phyloP scores from a whole-genome alignment of 2,797 vertebrate species.

The Esox lucius region DNA sequence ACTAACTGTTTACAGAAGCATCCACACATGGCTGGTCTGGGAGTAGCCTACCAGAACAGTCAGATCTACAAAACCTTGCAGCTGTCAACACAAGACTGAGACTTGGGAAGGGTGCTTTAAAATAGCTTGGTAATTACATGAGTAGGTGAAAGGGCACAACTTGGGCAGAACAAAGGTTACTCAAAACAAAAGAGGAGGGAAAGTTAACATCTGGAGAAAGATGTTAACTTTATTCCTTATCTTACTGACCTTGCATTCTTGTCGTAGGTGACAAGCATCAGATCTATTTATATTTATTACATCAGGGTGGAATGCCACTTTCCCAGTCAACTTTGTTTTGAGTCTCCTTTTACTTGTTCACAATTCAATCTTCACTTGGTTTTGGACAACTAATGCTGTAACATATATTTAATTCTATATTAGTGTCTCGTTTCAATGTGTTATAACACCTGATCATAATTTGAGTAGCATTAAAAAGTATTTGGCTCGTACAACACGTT shows the following conservation, averaged over 20 bases:
- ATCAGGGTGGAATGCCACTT: slow-evolving; percentile 33
- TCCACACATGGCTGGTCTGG: slow-evolving; percentile 56
- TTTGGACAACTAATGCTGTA: neutral
- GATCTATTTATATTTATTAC: slow-evolving; percentile 67
- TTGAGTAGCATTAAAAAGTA: neutral
- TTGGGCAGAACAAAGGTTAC: neutral
- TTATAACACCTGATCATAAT: slow-evolving; percentile 3
- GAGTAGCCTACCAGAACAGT: slow-evolving; percentile 10
- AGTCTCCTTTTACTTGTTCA: slow-evolving; percentile 10
- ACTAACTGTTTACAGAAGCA: slow-evolving; percentile 42
- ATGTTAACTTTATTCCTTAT: slow-evolving; percentile 46
- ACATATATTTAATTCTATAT: neutral
- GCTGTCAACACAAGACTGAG: slow-evolving; percentile 63
- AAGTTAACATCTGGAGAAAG: neutral
- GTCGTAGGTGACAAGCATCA: slow-evolving; percentile 22
- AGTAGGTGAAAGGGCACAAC: slow-evolving; percentile 18
- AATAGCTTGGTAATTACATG: slow-evolving; percentile 42
- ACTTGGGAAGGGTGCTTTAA: slow-evolving; percentile 23
- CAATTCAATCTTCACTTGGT: neutral
- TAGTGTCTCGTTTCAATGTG: neutral
- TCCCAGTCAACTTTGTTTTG: slow-evolving; percentile 28
- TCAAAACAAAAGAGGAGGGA: neutral
- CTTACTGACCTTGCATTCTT: slow-evolving; percentile 51
- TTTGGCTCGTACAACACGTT: no score
- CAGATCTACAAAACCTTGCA: slow-evolving; percentile 56